Evolutionary conservation across 2,797 vertebrate genomes (phyloP).

Genomic region (Dendrocincla fuliginosa): DNA sequence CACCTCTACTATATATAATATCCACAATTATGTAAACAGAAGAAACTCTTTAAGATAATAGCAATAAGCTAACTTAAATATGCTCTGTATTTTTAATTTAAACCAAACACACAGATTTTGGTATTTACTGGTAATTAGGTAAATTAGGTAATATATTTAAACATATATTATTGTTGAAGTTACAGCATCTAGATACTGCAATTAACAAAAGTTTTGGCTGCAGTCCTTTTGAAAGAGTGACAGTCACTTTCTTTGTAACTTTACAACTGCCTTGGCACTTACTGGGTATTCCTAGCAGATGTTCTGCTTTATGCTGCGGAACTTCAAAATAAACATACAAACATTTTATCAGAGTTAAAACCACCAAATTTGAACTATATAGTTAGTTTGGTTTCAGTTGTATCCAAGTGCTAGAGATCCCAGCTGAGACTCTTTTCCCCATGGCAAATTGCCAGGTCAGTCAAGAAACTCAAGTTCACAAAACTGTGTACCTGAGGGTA

Average conservation of each 20-base stretch:
- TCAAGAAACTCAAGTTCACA: not conserved
- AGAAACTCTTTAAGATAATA: not conserved
- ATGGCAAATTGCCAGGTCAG: not conserved
- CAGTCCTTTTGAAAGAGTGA: not conserved
- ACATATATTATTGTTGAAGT: not conserved
- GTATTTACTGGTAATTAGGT: not conserved
- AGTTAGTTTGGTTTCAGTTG: not conserved
- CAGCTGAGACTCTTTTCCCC: not conserved
- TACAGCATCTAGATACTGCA: not conserved
- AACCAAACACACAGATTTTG: not conserved
- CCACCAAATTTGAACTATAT: not conserved
- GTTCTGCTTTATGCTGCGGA: not conserved
- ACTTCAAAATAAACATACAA: not conserved
- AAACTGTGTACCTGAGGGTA: not conserved
- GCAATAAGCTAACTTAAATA: not conserved
- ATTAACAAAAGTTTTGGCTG: not conserved
- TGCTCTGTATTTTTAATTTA: not conserved
- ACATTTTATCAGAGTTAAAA: not conserved
- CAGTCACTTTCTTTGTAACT: not conserved
- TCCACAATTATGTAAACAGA: rapidly evolving
- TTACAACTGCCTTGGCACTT: not conserved
- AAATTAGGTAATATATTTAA: not conserved
- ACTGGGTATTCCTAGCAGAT: not conserved
- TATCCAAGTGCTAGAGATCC: not conserved
- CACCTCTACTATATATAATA: not conserved